These are phyloP conservation scores for Peromyscus maniculatus DNA, from an alignment of 2,113 vertebrate species.

Conservation along the genomic window DNA sequence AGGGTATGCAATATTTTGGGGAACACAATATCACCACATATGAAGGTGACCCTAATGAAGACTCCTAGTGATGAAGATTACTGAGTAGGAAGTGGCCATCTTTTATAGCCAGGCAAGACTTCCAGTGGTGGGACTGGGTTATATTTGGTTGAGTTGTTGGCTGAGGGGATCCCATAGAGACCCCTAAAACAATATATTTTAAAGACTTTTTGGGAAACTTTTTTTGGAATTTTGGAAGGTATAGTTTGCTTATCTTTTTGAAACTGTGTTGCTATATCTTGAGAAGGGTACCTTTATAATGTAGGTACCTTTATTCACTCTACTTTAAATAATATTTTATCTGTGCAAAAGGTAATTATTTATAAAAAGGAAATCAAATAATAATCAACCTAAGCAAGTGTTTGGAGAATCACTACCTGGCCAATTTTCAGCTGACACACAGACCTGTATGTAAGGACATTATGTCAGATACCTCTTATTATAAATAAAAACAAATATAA, in stretches of 20 bases:
- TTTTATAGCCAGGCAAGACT: not conserved
- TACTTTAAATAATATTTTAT: not conserved
- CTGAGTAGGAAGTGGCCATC: too few relatives aligned
- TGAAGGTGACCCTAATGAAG: not conserved
- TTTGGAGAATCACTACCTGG: not conserved
- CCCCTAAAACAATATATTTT: not conserved
- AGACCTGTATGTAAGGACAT: not conserved
- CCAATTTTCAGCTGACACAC: not conserved
- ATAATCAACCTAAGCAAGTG: slow-evolving; percentile 13
- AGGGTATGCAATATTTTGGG: too few relatives aligned
- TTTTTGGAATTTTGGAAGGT: slow-evolving; percentile 5
- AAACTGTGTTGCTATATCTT: not conserved
- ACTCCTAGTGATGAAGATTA: not conserved
- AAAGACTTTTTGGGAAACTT: not conserved
- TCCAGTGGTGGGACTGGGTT: not conserved
- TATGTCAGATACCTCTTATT: slow-evolving; percentile 20
- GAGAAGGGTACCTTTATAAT: not conserved
- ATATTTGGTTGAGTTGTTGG: not conserved
- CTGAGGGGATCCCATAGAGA: not conserved
- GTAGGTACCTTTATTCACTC: not conserved
- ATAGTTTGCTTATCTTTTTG: not conserved
- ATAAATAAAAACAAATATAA: not conserved
- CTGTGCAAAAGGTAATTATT: not conserved
- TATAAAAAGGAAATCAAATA: not conserved
- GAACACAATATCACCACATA: too few relatives aligned